Base-by-base conservation (phyloP, 2,113 vertebrate genomes). In the Periophthalmodon schlosseri region DNA sequence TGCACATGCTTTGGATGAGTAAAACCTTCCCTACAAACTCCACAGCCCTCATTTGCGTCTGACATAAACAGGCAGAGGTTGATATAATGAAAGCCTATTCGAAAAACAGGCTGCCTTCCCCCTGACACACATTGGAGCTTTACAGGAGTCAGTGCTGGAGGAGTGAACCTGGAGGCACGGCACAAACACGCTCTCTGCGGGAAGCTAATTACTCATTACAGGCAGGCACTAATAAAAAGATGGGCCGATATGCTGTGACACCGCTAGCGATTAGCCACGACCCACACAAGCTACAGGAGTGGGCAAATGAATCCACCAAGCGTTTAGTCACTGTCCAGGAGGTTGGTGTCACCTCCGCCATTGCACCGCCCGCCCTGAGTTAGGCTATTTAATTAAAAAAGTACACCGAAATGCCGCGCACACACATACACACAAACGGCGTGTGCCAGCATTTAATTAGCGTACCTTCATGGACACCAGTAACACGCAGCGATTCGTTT, bases 131-230 rank as follows among this genome's bases (percentile, higher is more conserved):
- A 63, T 61, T 63, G 14, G 28, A 63, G 24, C 28, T 64, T 64
- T 34, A 16, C 61, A 36, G 33, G 3, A 20, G 15, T 2, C 13
- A 2, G 76, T 74, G 63, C 57, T 67, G 83, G 77, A 86, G 86
- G 88, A 84, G 72, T 74, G 75, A 78, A 83, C 79, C 83, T 28
- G 86, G 77, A 79, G 79, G 80, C 81, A 78, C 68, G 80, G 80
- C 86, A 70, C 86, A 90, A 89, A 89, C 86, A 83, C 87, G 83
- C 78, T 86, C 86, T 88, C 87, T 0, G 78, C 61, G 69, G 84
- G 88, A 88, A 90, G 90, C 88, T 91, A 91, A 91, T 90, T 90
- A 91, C 77, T 87, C 54, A 23, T 86, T 83, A 77, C 86, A 85
- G 88, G 84, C 78, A 88, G 84, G 80, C 81, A 75, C 84, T 85